Conservation (phyloP, 2,113 vertebrate genomes). For the Neoarius graeffei region DNA sequence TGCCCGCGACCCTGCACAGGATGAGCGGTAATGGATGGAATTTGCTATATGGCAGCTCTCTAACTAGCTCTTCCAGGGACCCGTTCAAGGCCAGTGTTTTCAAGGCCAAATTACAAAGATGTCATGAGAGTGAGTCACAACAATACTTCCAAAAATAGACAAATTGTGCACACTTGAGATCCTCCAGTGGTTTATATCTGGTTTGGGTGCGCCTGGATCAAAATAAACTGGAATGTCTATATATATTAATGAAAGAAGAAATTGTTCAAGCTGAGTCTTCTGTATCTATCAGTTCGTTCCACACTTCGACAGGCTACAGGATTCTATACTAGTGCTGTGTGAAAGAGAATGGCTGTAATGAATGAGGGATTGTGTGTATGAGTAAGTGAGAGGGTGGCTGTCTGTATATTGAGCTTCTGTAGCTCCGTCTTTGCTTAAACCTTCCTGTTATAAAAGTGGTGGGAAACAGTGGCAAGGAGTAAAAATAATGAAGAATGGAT, state of each 20-base stretch:
- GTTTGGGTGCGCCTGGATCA: not conserved
- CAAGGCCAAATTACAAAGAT: not conserved
- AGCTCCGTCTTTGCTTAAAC: conserved; percentile 3
- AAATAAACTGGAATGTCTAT: not conserved
- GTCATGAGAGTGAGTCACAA: not conserved
- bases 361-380: not conserved
- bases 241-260: not conserved
- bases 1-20: too few relatives aligned
- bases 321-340: not conserved
- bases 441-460: not conserved
- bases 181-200: not conserved
- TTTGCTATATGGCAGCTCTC: not conserved
- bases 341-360: not conserved
- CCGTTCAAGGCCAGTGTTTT: not conserved
- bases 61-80: not conserved
- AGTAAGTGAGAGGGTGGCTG: conserved; percentile 1
- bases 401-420: not conserved
- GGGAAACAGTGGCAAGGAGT: conserved; percentile 1
- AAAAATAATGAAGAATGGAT: conserved; percentile 36
- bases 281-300: not conserved
- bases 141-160: not conserved
- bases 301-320: not conserved
- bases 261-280: not conserved
- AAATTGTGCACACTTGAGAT: not conserved
- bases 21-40: too few relatives aligned